These are phyloP conservation scores for Aradophagus sp. DNA, from an alignment of 1,140 invertebrate genomes.

Conservation along the genomic window DNA sequence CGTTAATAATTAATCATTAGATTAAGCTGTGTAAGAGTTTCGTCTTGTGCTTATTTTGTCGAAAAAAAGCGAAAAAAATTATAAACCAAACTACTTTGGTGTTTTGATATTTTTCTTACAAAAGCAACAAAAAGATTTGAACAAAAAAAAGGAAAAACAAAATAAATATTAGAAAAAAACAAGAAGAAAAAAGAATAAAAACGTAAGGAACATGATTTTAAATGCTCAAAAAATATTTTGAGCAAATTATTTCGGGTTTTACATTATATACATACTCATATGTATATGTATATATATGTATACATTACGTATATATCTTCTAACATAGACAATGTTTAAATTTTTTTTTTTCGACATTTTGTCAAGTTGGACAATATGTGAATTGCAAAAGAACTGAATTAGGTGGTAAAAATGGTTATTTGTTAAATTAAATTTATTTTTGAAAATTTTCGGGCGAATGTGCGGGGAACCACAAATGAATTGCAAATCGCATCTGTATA, in stretches of 20 bases:
- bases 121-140: no score
- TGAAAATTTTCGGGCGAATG: conserved; percentile 8
- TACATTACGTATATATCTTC: no score
- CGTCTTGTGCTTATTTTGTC: conserved; percentile 51
- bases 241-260: conserved; percentile 29
- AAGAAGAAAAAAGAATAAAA: background rate
- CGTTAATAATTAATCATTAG: conserved; percentile 58
- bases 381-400: conserved; percentile 49
- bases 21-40: conserved; percentile 61
- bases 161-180: background rate
- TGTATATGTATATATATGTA: conserved; percentile 28
- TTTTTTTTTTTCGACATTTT: conserved; percentile 33
- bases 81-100: conserved; percentile 31
- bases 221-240: conserved; percentile 31
- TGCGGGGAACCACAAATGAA: background rate
- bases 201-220: conserved; percentile 41
- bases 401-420: conserved; percentile 29
- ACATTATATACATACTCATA: conserved; percentile 36
- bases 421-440: conserved; percentile 22
- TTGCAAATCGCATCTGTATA: no score
- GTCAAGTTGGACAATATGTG: conserved; percentile 41
- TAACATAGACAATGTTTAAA: conserved; percentile 20
- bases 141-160: conserved; percentile 14
- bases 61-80: conserved; percentile 14
- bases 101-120: conserved; percentile 51